Percentiles rank a stretch among this genome's conserved stretches.
Conservation (phyloP, 2,113 vertebrate genomes). For the Raphicerus campestris region DNA sequence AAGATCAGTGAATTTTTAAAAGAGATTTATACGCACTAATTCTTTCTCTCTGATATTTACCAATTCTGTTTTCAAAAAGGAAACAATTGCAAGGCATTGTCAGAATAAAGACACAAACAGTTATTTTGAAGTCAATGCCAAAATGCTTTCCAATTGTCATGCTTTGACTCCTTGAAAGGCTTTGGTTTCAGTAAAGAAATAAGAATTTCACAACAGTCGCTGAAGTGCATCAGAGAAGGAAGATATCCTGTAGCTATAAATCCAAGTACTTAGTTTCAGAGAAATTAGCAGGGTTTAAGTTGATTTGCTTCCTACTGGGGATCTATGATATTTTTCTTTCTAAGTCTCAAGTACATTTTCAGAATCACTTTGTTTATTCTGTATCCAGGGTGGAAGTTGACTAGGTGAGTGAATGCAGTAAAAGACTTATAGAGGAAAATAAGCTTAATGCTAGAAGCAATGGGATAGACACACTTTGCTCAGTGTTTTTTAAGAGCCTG, state of each 20-base stretch:
- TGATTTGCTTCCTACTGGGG: slow-evolving; percentile 43
- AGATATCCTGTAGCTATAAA: slow-evolving; percentile 61
- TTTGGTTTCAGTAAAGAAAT: slow-evolving; percentile 63
- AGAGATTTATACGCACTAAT: neutral
- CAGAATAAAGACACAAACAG: slow-evolving; percentile 52
- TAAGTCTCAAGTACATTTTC: neutral
- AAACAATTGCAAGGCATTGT: slow-evolving; percentile 27
- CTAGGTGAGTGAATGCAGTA: neutral
- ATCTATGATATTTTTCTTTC: neutral
- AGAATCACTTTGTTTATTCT: neutral
- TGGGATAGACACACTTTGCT: neutral
- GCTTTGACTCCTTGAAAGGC: slow-evolving; percentile 55
- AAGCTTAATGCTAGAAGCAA: neutral
- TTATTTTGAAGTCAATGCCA: slow-evolving; percentile 57
- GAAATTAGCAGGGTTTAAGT: slow-evolving; percentile 68
- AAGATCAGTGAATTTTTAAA: neutral
- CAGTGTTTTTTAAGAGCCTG: neutral
- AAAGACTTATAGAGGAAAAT: neutral
- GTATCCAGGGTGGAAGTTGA: too few relatives aligned
- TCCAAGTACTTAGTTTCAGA: slow-evolving; percentile 57
- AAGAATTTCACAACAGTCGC: slow-evolving; percentile 58
- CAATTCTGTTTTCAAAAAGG: slow-evolving; percentile 22
- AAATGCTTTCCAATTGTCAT: slow-evolving; percentile 50
- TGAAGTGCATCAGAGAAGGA: slow-evolving; percentile 59
- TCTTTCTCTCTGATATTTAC: slow-evolving; percentile 35